Evolutionary conservation across 1,140 invertebrate species (phyloP), one percentile per base, ranked within the genome.

Genomic region (Neotoxoptera formosana): DNA sequence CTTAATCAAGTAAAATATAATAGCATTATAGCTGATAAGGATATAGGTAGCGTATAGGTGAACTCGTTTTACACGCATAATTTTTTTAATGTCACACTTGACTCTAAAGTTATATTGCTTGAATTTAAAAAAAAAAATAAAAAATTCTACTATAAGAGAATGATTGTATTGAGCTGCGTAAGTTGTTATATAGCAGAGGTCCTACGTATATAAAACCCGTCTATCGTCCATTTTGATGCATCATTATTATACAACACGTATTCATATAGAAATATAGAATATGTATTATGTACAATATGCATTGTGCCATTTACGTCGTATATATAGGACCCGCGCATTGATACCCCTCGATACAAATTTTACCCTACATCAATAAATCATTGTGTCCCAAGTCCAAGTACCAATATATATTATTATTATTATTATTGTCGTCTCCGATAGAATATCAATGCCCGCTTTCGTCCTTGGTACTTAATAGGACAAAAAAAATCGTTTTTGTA

Each of bases 181-280:
- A n/a, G 60, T 76, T 53, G 60, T 76, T 53, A 20, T n/a, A 76
- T 76, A 76, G 60, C n/a, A n/a, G 30, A n/a, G 60, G 30, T 67
- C 30, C 4, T n/a, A 4, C 60, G 30, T 67, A n/a, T 67, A n/a
- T 11, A n/a, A 67, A 67, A 76, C 9, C 60, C n/a, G 11, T n/a
- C 30, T n/a, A n/a, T 76, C n/a, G 60, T 76, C 60, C n/a, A 76
- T 76, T 76, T 76, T 3, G 30, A 76, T n/a, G n/a, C n/a, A 14
- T 76, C 60, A 76, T 76, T 76, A 76, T 76, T 76, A 76, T n/a
- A 76, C 60, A 76, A 76, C 60, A 76, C 60, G 60, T 76, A 76
- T 76, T 34, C 60, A 53, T 53, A 53, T 53, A 53, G 20, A 53
- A 41, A 51, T 67, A 67, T 67, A 30, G 9, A 60, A 6, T 36